These are phyloP conservation scores for Rousettus leschenaultii DNA, from an alignment of 2,113 vertebrate genomes.

Conservation along the genomic window DNA sequence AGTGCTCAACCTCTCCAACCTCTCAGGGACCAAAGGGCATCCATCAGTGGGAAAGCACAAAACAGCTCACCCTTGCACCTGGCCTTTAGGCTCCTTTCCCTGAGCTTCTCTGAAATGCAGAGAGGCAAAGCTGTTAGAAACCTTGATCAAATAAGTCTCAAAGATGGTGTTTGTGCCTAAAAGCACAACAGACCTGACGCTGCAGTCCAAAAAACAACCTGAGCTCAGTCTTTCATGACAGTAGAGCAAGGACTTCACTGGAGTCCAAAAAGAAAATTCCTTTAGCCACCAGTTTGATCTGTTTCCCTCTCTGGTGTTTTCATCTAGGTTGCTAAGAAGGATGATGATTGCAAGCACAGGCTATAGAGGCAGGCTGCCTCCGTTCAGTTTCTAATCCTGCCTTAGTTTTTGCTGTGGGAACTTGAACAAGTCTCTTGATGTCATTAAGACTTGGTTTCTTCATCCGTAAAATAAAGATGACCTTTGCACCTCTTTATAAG, in stretches of 20 bases:
- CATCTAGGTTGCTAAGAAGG: background rate
- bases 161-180: background rate
- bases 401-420: background rate
- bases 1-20: background rate
- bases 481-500: background rate
- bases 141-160: constrained; percentile 32
- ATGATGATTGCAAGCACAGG: background rate
- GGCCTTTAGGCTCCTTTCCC: background rate
- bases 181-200: background rate
- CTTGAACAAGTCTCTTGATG: background rate
- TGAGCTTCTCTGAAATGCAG: background rate
- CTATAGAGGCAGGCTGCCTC: background rate
- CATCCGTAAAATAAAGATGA: background rate
- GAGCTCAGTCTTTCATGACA: background rate
- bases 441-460: background rate
- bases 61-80: background rate
- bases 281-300: background rate
- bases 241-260: background rate
- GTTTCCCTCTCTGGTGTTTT: background rate
- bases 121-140: background rate
- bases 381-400: background rate
- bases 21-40: background rate
- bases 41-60: background rate
- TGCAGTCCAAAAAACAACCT: background rate
- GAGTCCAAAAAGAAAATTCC: background rate